Conservation (phyloP, 2,113 vertebrate species). For the Ahaetulla prasina region DNA sequence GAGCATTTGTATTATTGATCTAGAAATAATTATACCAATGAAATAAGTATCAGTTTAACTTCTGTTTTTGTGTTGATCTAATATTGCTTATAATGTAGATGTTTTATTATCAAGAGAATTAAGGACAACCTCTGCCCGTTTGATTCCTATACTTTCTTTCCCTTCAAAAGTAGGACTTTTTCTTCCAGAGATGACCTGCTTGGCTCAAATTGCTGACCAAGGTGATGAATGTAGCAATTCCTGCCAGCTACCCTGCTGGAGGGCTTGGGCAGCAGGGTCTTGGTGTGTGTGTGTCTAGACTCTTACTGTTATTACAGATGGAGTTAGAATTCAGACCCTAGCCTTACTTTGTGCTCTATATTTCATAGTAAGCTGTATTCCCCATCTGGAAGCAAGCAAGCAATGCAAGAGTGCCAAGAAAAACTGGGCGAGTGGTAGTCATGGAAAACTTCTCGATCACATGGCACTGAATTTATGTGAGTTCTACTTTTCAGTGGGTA, state of each 20-base stretch:
- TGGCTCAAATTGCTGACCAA: not conserved
- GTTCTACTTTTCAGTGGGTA: not conserved
- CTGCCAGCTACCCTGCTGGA: not conserved
- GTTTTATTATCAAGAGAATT: not conserved
- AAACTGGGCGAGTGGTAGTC: not conserved
- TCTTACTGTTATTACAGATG: constrained; percentile 23
- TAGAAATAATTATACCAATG: not conserved
- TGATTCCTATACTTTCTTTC: not conserved
- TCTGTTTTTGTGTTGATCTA: not conserved
- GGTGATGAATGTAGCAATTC: not conserved
- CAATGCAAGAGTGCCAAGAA: not conserved
- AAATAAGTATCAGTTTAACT: not conserved
- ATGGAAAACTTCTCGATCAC: not conserved
- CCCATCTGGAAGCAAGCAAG: not conserved
- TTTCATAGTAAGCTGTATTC: not conserved
- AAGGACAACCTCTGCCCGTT: not conserved
- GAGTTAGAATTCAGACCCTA: not conserved
- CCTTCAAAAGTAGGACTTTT: not conserved
- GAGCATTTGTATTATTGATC: not conserved
- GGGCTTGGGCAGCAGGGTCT: not conserved
- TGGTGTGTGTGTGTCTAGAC: not conserved
- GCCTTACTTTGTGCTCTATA: not conserved
- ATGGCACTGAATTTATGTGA: not conserved
- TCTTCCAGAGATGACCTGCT: not conserved
- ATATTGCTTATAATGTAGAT: not conserved